These are phyloP conservation scores for Antitype chi DNA, from an alignment of 2,888 invertebrate species.

Conservation along the genomic window DNA sequence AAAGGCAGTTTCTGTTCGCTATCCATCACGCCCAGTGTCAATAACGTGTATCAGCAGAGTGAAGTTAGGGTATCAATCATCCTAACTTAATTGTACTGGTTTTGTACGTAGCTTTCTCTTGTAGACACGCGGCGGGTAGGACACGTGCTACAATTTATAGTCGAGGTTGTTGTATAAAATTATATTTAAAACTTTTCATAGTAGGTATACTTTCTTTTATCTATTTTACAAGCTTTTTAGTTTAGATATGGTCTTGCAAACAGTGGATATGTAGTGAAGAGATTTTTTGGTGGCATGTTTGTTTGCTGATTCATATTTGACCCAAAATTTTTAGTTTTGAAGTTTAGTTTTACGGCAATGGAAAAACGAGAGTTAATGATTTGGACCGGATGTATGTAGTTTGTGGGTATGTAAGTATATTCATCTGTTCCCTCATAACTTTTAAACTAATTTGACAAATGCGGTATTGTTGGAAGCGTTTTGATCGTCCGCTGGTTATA, in stretches of 20 bases:
- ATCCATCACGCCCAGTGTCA: slow-evolving; percentile 86
- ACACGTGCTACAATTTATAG: slow-evolving; percentile 22
- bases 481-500: too few relatives aligned
- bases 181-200: background rate
- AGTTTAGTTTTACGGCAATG: too few relatives aligned
- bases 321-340: background rate
- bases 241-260: background rate
- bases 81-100: slow-evolving; percentile 80
- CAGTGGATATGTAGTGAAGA: too few relatives aligned
- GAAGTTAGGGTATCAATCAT: slow-evolving; percentile 82
- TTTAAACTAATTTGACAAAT: too few relatives aligned
- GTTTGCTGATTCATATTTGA: background rate
- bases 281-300: background rate
- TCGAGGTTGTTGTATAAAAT: background rate
- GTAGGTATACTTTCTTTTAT: background rate
- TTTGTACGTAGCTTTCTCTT: slow-evolving; percentile 68
- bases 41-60: slow-evolving; percentile 72
- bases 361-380: too few relatives aligned
- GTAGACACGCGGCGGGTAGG: slow-evolving; percentile 23
- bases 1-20: slow-evolving; percentile 76
- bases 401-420: too few relatives aligned
- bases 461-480: too few relatives aligned
- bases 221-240: background rate
- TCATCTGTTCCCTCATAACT: too few relatives aligned
- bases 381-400: too few relatives aligned